Base-by-base conservation (phyloP, 2,888 invertebrate species). In the Ptychoptera albimana region DNA sequence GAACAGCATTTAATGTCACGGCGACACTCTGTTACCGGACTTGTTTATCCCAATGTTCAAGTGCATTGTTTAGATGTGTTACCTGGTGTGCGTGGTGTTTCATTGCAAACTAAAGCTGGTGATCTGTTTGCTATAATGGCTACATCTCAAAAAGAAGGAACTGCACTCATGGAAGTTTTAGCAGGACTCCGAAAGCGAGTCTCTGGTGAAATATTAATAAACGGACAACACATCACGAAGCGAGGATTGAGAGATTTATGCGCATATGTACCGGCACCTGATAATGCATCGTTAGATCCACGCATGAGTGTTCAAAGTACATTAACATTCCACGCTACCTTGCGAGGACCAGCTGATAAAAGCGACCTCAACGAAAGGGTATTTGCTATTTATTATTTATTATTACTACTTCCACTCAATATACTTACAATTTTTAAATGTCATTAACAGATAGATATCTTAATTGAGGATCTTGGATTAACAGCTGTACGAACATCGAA, bases 241-340 rank as follows among this genome's bases (percentile, higher is more conserved):
- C 70, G 73, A 5, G 77, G 79, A 11, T 69, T 94, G 37, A 71
- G 78, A 44, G 75, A 82, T 48, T 68, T 91, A n/a, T 84, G 84
- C 57, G 64, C 64, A 48, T 65, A 60, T 54, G 66, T 66, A 43
- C 64, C 65, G 41, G 60, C 65, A 0, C 45, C 63, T 37, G 58
- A 58, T 32, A 57, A 55, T 8, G 63, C 64, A 12, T 63, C 66
- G 1, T 52, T 65, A 37, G 65, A 65, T 57, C 81, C 84, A 0
- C 77, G 84, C 50, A 79, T 94, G 74, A 88, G 89, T 6, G 88
- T 88, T n/a, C 75, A 84, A 49, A 91, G 93, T 60, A 87, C 88
- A 2, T 68, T 94, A 50, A 74, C 79, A 51, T 89, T 89, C 60
- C 85, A 88, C 60, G 81, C 85, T 31, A 74, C 85, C 46, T 63